Evolutionary conservation across 2,113 vertebrate species (phyloP), one percentile per base, ranked within the genome.

Genomic region (Neofelis nebulosa): DNA sequence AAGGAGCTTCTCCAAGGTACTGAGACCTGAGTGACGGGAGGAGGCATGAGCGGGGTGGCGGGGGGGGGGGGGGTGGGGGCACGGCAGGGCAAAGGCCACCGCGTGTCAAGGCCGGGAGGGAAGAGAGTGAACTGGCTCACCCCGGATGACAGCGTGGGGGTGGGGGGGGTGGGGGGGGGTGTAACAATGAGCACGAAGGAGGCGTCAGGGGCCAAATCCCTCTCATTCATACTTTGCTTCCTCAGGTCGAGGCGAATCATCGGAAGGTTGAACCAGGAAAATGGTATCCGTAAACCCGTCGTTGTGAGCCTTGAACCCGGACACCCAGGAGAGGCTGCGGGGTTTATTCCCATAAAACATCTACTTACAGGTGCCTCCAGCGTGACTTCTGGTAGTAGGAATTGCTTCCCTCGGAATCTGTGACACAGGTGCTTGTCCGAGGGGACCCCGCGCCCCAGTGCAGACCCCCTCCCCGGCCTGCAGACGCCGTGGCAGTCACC

Each of bases 321-420:
- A 41, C 36, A 38, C 27, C 52, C n/a, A 48, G 29, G 14, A 74
- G 12, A 48, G 2, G n/a, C 15, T 0, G 0, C 29, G 1, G 0
- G 0, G 79, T n/a, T 81, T 52, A 0, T 18, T 23, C 4, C 63
- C 81, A 7, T 3, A 55, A 38, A 38, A 23, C 3, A 15, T 13
- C 71, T 25, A 21, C 12, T 25, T 18, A 23, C 15, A 52, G 7
- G 11, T 5, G 19, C 69, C 48, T 71, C 41, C 10, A 33, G 5
- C 29, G 57, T 36, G 31, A 69, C 36, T 83, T 38, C 33, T 23
- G 31, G 79, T 6, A 29, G 19, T 10, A 2, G 12, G 18, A 61
- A 45, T 16, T 19, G 36, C 25, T 21, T 55, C 92, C 29, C 55
- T 33, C 0, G 0, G 52, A 66, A 36, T 48, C 11, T 27, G 63